phyloP scores from a whole-genome alignment of 2,797 vertebrate genomes.

The Phalanger gymnotis region DNA sequence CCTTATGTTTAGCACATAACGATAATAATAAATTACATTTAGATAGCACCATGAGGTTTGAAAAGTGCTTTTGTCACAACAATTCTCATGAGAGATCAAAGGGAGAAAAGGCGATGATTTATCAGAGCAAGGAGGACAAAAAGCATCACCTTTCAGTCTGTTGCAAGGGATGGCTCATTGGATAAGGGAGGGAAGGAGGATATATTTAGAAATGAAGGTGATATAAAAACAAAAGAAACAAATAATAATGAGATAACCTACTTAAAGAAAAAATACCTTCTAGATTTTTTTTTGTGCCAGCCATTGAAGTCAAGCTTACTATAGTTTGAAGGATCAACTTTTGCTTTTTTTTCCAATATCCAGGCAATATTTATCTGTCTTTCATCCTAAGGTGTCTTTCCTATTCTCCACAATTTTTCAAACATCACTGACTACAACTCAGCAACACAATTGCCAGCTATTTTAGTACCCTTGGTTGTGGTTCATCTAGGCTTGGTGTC shows the following conservation, averaged over 20 bases:
- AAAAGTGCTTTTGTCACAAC: background rate
- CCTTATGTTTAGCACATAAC: background rate
- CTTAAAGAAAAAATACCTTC: background rate
- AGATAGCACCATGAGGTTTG: background rate
- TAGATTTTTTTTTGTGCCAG: background rate
- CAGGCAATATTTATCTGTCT: background rate
- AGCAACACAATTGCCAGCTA: background rate
- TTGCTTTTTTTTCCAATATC: background rate
- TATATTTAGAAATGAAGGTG: background rate
- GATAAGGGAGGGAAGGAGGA: background rate
- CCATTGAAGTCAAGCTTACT: background rate
- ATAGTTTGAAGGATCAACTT: background rate
- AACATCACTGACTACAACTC: background rate
- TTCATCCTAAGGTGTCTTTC: background rate
- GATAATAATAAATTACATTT: background rate
- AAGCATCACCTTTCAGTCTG: background rate
- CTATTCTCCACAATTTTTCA: background rate
- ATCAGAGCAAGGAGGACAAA: background rate
- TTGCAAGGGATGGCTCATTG: background rate
- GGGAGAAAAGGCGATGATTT: background rate
- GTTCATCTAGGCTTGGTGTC: background rate
- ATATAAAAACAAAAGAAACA: background rate
- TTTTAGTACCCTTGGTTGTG: background rate
- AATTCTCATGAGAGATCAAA: background rate
- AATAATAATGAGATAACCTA: background rate